Conservation (phyloP, 1,140 invertebrate genomes). For the Panagrolaimus sp. region DNA sequence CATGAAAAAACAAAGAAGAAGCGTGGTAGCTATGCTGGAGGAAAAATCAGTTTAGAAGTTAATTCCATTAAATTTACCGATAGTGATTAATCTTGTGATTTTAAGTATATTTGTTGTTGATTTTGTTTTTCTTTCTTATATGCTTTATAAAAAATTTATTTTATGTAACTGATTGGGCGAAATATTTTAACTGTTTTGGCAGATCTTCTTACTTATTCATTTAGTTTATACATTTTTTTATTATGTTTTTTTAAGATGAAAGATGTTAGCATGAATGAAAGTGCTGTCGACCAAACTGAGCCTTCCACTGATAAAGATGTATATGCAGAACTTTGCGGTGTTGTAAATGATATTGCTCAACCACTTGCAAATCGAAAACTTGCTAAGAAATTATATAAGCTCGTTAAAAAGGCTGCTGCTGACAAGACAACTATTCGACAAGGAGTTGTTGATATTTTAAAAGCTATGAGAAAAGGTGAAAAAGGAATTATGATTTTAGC, state of each 20-base stretch:
- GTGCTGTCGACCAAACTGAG: constrained; percentile 13
- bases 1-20: constrained; percentile 99
- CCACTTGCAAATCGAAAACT: constrained; percentile 25
- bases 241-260: constrained; percentile 5
- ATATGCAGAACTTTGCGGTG: constrained; percentile 17
- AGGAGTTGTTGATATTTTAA: constrained; percentile 24
- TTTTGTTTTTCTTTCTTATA: neutral
- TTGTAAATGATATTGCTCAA: constrained; percentile 19
- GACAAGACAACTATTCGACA: constrained; percentile 12
- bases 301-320: constrained; percentile 25
- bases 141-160: neutral
- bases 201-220: neutral
- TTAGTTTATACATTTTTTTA: neutral
- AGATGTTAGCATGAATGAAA: constrained; percentile 11
- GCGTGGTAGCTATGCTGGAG: constrained; percentile 85
- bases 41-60: constrained; percentile 78
- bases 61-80: constrained; percentile 91
- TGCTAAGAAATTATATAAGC: constrained; percentile 30
- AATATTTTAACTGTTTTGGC: neutral
- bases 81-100: neutral
- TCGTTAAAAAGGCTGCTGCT: constrained; percentile 15
- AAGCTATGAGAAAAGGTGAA: constrained; percentile 21
- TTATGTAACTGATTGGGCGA: neutral
- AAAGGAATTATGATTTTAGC: constrained; percentile 69
- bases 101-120: constrained; percentile 18